Percentiles rank a stretch among this genome's conserved stretches.
Evolutionary conservation across 2,113 vertebrate genomes (phyloP).

Genomic region (Raja brachyura): DNA sequence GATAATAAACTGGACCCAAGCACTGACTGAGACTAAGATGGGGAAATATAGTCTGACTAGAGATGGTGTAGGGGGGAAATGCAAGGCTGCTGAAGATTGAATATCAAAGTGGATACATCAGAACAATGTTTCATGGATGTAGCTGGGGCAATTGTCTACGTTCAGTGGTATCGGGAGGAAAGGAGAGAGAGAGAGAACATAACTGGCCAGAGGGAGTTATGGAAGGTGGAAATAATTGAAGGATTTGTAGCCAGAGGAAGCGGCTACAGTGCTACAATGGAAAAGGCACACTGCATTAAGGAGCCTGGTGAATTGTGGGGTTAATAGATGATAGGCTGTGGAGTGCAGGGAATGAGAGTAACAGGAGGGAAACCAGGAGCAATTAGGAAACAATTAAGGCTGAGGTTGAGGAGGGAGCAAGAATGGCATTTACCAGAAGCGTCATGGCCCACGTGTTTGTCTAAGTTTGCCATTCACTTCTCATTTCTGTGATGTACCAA

Average conservation of each 20-base stretch:
- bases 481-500: too few relatives aligned
- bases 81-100: too few relatives aligned
- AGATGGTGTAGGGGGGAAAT: too few relatives aligned
- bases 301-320: neutral
- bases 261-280: neutral
- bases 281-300: neutral
- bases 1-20: neutral
- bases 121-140: neutral
- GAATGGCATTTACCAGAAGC: neutral
- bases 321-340: too few relatives aligned
- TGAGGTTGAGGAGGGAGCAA: neutral
- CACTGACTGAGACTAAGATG: too few relatives aligned
- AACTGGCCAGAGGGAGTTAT: neutral
- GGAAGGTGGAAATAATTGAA: neutral
- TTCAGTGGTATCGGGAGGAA: neutral
- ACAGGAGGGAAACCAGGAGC: neutral
- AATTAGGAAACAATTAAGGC: too few relatives aligned
- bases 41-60: too few relatives aligned
- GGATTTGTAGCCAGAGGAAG: neutral
- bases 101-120: too few relatives aligned
- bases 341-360: too few relatives aligned
- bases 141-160: neutral
- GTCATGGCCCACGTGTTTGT: too few relatives aligned
- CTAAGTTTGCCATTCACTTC: too few relatives aligned
- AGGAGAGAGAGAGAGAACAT: neutral